A percentile compares a stretch with the other conserved stretches of the same genome.
Evolutionary conservation across 2,113 vertebrate species (phyloP).

Genomic region (Fulmarus glacialis): DNA sequence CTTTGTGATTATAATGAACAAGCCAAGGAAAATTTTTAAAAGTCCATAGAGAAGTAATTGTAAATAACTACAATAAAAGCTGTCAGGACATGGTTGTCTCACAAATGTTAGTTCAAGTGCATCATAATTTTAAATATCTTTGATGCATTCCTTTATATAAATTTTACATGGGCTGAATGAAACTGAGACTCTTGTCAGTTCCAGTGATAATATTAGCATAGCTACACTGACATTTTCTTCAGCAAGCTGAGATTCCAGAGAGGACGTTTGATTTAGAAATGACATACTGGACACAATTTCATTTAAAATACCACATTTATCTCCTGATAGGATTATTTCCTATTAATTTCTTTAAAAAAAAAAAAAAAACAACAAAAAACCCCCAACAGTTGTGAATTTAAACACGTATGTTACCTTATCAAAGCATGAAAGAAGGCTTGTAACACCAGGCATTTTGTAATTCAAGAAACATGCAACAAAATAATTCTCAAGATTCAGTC

Average conservation of each 20-base stretch:
- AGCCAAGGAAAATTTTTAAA: background rate
- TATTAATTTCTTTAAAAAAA: background rate
- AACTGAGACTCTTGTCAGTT: background rate
- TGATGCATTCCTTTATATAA: background rate
- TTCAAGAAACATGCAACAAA: background rate
- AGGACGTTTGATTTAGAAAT: background rate
- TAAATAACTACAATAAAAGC: background rate
- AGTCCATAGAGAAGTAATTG: background rate
- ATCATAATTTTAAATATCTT: background rate
- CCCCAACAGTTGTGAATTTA: background rate
- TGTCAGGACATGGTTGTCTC: background rate
- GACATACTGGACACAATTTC: fast-evolving
- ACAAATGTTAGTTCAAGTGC: background rate
- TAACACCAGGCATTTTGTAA: background rate
- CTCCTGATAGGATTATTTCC: background rate
- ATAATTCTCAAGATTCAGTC: background rate
- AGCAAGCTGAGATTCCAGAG: background rate
- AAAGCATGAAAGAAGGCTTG: background rate
- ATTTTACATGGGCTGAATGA: background rate
- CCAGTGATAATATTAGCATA: background rate
- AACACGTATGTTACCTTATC: background rate
- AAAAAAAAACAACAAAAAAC: background rate
- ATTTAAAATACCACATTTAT: background rate
- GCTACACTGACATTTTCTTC: background rate
- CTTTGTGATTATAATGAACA: background rate